Evolutionary conservation across 2,888 invertebrate species (phyloP).

Genomic region (Prenolepis imparis): DNA sequence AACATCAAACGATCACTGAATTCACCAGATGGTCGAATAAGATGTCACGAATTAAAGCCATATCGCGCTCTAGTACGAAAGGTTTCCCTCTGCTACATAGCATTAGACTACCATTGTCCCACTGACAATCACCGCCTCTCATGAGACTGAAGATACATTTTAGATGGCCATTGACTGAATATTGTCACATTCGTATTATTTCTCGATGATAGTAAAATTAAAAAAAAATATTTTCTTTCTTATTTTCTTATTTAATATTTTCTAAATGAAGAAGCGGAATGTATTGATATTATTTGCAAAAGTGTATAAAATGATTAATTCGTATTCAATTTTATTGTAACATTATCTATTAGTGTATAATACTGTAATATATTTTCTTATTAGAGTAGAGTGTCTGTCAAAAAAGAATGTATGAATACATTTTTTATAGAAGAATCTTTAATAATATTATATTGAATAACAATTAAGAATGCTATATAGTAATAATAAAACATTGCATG

Average conservation of each 20-base stretch:
- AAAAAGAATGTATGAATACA: not conserved
- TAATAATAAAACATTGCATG: slow-evolving; percentile 15
- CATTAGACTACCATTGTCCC: slow-evolving; percentile 76
- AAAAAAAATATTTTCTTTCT: not conserved
- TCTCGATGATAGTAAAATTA: not conserved
- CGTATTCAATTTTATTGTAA: not conserved
- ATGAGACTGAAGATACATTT: slow-evolving; percentile 52
- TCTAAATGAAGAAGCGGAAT: not conserved
- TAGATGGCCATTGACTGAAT: slow-evolving; percentile 46
- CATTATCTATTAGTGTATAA: not conserved
- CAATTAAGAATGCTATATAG: not conserved
- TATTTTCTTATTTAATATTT: not conserved
- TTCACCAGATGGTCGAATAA: slow-evolving; percentile 54
- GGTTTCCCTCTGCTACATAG: slow-evolving; percentile 60
- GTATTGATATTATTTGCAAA: not conserved
- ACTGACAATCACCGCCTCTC: slow-evolving; percentile 51
- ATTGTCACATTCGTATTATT: not conserved
- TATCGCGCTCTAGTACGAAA: slow-evolving; percentile 54
- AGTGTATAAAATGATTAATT: not conserved
- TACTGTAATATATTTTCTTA: not conserved
- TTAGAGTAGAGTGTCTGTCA: not conserved
- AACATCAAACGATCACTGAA: slow-evolving; percentile 63
- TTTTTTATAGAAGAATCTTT: not conserved
- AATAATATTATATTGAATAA: not conserved
- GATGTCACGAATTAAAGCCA: slow-evolving; percentile 58